Percentiles rank a stretch among this genome's conserved stretches.
These are phyloP conservation scores for Falco concolor DNA, from an alignment of 2,797 vertebrate species.

Conservation along the genomic window DNA sequence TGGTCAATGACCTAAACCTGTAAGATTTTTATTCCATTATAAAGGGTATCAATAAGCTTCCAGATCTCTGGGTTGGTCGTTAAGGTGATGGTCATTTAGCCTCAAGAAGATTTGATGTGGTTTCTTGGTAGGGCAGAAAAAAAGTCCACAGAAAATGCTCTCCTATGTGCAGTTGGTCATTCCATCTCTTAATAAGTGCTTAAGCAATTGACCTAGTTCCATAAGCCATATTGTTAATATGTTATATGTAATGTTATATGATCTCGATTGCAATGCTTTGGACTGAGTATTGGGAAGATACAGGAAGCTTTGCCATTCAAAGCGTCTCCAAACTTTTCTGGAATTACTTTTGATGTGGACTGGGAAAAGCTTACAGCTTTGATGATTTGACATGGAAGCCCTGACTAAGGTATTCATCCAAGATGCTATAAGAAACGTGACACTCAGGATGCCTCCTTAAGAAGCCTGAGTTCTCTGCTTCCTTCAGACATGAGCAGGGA, in stretches of 20 bases:
- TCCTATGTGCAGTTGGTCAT: not conserved
- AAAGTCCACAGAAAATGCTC: not conserved
- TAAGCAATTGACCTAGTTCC: not conserved
- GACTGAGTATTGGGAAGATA: not conserved
- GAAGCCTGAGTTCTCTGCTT: not conserved
- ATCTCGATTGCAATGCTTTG: not conserved
- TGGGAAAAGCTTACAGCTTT: not conserved
- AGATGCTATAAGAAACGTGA: fast-evolving
- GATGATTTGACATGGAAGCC: not conserved
- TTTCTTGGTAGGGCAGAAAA: not conserved
- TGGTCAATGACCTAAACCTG: not conserved
- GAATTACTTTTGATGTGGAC: not conserved
- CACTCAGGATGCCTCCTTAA: not conserved
- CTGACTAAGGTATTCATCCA: not conserved
- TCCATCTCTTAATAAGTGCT: not conserved
- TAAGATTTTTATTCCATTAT: fast-evolving
- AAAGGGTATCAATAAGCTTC: not conserved
- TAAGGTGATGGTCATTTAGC: not conserved
- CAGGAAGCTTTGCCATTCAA: not conserved
- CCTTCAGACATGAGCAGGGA: not conserved
- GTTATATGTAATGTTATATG: not conserved
- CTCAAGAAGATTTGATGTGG: not conserved
- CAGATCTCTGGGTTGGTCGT: not conserved
- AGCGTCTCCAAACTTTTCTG: not conserved
- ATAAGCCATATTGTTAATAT: not conserved